phyloP scores from a whole-genome alignment of 2,113 vertebrate genomes.

The Eurystomus gularis region DNA sequence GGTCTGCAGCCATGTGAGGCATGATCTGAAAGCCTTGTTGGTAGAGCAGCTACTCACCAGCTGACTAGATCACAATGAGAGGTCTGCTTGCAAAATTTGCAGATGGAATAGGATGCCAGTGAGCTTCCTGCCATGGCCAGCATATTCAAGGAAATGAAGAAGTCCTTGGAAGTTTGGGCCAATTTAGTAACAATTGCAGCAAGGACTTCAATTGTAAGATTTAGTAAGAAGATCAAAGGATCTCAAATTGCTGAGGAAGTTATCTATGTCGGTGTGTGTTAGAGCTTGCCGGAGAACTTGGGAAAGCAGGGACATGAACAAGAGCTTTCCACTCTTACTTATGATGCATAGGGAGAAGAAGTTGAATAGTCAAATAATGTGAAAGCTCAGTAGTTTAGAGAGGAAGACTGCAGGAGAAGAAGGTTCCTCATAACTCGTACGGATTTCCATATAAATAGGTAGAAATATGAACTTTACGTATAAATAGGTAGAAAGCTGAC shows the following conservation, averaged over 20 bases:
- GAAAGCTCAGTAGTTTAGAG: background rate
- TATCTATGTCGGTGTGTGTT: background rate
- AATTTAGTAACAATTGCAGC: background rate
- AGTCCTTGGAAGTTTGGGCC: background rate
- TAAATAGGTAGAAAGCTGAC: background rate
- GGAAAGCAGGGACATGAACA: background rate
- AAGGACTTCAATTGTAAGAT: background rate
- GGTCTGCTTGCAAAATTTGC: fast-evolving
- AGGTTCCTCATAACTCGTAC: background rate
- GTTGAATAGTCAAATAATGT: background rate
- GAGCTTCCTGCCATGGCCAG: background rate
- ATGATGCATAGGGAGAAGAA: background rate
- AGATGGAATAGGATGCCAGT: background rate
- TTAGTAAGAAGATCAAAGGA: background rate
- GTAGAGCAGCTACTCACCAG: background rate
- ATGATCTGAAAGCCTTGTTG: background rate
- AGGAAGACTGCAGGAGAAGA: background rate
- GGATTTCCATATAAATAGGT: background rate
- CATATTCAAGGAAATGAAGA: background rate
- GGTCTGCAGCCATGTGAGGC: background rate
- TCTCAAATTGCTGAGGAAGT: background rate
- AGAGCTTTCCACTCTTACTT: background rate
- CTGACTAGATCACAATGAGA: background rate
- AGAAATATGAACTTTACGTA: background rate
- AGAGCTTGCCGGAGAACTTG: background rate